A percentile compares a stretch with the other conserved stretches of the same genome.
These are phyloP conservation scores for Danio kyathit DNA, from an alignment of 2,797 vertebrate species.

Conservation along the genomic window DNA sequence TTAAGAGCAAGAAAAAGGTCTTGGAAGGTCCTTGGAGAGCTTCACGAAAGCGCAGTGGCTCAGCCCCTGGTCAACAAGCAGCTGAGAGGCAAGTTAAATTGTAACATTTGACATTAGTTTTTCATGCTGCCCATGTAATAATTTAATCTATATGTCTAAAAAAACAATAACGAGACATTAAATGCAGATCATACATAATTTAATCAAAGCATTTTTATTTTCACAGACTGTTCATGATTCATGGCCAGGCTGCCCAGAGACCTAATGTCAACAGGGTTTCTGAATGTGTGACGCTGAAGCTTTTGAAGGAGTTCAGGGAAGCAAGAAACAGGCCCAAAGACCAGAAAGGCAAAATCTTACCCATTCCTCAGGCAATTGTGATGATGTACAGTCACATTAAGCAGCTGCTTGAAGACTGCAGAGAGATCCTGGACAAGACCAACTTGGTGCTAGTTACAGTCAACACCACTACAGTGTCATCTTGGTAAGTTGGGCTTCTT, in stretches of 20 bases:
- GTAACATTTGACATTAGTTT: not conserved
- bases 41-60: slow-evolving; percentile 24
- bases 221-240: slow-evolving; percentile 17
- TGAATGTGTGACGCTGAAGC: slow-evolving; percentile 38
- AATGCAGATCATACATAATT: slow-evolving; percentile 6
- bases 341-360: not conserved
- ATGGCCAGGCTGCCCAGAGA: slow-evolving; percentile 40
- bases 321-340: slow-evolving; percentile 50
- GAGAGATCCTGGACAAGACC: slow-evolving; percentile 8
- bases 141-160: not conserved
- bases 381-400: slow-evolving; percentile 38
- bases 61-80: slow-evolving; percentile 35
- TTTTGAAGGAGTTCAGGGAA: slow-evolving; percentile 41
- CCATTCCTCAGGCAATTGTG: slow-evolving; percentile 42
- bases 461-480: slow-evolving; percentile 50
- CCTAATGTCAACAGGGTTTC: slow-evolving; percentile 17
- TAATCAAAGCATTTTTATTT: slow-evolving; percentile 7
- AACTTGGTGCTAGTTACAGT: slow-evolving; percentile 42
- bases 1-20: slow-evolving; percentile 15
- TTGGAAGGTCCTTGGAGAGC: slow-evolving; percentile 32
- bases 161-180: slow-evolving; percentile 1
- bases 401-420: slow-evolving; percentile 46
- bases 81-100: slow-evolving; percentile 32
- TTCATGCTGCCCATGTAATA: too few relatives aligned
- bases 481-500: slow-evolving; percentile 42